A percentile compares a stretch with the other conserved stretches of the same genome.
These are phyloP conservation scores for Remorina albescens DNA, from an alignment of 2,797 vertebrate genomes.

Conservation along the genomic window DNA sequence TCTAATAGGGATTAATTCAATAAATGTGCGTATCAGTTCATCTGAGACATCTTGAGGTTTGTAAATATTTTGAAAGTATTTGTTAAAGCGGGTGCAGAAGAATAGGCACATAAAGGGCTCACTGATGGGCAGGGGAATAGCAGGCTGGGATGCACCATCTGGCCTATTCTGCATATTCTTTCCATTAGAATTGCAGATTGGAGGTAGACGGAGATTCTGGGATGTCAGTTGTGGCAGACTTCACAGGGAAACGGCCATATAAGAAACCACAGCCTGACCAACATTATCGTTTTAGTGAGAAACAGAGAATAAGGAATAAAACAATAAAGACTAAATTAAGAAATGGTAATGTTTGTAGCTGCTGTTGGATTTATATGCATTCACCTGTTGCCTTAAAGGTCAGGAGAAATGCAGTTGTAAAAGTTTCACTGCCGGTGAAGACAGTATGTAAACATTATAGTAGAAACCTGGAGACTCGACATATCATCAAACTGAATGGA, in stretches of 20 bases:
- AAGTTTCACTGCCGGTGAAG: background rate
- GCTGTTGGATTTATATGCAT: constrained; percentile 14
- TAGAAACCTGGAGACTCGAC: background rate
- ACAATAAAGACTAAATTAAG: constrained; percentile 45
- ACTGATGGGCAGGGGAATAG: constrained; percentile 72
- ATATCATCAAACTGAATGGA: background rate
- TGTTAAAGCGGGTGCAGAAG: constrained; percentile 64
- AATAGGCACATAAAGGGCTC: constrained; percentile 67
- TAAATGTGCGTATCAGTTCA: constrained; percentile 66
- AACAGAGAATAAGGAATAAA: background rate
- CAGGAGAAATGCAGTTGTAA: background rate
- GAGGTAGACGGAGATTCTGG: constrained; percentile 66
- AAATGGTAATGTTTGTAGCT: constrained; percentile 13
- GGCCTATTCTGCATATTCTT: constrained; percentile 76
- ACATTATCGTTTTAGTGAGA: constrained; percentile 25
- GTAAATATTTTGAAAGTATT: constrained; percentile 74
- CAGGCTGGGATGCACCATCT: constrained; percentile 79
- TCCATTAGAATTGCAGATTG: constrained; percentile 82
- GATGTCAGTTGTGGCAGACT: constrained; percentile 64
- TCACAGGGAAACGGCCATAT: constrained; percentile 62
- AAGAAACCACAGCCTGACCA: constrained; percentile 47
- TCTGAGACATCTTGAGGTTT: constrained; percentile 70
- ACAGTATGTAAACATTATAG: background rate
- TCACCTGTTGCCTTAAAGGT: constrained; percentile 8
- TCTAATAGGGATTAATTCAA: constrained; percentile 53